Evolutionary conservation across 2,113 vertebrate species (phyloP).

Genomic region (Hucho hucho): DNA sequence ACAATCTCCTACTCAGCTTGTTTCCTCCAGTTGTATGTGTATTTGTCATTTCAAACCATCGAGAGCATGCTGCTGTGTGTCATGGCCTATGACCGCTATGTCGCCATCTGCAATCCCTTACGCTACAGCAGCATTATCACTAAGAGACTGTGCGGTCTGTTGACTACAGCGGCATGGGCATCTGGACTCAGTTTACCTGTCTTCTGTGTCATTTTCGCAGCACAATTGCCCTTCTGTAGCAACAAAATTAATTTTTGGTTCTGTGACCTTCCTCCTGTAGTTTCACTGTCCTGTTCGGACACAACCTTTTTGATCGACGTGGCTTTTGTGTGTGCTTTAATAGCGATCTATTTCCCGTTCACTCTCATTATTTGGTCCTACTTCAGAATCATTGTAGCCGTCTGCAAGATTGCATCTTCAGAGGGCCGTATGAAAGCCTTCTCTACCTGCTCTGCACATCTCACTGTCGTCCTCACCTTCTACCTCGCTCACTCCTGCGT

Average conservation of each 20-base stretch:
- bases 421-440: constrained; percentile 11
- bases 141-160: neutral
- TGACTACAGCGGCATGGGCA: neutral
- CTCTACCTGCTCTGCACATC: constrained; percentile 11
- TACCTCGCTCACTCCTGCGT: neutral
- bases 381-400: neutral
- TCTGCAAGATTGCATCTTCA: constrained; percentile 1
- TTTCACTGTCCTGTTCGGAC: neutral
- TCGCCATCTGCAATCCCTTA: neutral
- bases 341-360: neutral
- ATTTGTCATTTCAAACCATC: neutral
- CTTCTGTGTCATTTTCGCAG: neutral
- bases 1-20: neutral
- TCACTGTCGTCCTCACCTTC: neutral
- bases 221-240: neutral
- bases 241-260: neutral
- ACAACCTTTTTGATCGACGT: neutral
- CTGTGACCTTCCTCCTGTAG: neutral
- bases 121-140: neutral
- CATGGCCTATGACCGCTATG: neutral
- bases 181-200: neutral
- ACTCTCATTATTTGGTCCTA: neutral
- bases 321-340: neutral
- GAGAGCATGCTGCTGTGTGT: neutral
- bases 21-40: neutral